Percentiles rank a stretch among this genome's conserved stretches.
phyloP scores from a whole-genome alignment of 1,140 invertebrate species.

The Caenorhabditis tropicalis region DNA sequence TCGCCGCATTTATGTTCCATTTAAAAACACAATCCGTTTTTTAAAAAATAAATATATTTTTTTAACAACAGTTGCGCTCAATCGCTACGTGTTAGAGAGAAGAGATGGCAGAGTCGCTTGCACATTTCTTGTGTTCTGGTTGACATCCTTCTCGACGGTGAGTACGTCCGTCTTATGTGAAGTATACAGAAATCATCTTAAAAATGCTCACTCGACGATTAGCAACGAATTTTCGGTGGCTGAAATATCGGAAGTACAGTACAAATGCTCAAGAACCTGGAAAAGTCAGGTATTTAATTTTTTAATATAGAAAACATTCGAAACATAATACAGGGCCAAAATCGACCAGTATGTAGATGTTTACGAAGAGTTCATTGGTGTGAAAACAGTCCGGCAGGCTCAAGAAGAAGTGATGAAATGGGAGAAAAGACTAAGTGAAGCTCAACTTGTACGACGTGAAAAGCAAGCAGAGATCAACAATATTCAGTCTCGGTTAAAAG shows the following conservation, averaged over 20 bases:
- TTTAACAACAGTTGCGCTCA: not conserved
- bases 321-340: not conserved
- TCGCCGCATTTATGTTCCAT: too few relatives aligned
- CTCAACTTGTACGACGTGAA: constrained; percentile 73
- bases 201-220: constrained; percentile 1
- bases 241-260: not conserved
- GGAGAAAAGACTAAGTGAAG: constrained; percentile 51
- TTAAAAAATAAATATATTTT: too few relatives aligned
- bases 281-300: constrained; percentile 40
- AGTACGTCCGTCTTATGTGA: constrained; percentile 11
- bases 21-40: too few relatives aligned
- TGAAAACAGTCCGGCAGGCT: constrained; percentile 57
- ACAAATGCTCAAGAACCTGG: constrained; percentile 1
- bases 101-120: not conserved
- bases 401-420: constrained; percentile 58
- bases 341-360: constrained; percentile 42
- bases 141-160: not conserved
- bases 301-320: not conserved
- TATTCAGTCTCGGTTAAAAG: constrained; percentile 77
- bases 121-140: not conserved
- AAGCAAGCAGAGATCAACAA: constrained; percentile 75
- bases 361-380: constrained; percentile 61
- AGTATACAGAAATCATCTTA: not conserved
- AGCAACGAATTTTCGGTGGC: not conserved
- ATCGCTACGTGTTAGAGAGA: not conserved